phyloP scores from a whole-genome alignment of 2,888 invertebrate species.

The Colletes collaris region DNA sequence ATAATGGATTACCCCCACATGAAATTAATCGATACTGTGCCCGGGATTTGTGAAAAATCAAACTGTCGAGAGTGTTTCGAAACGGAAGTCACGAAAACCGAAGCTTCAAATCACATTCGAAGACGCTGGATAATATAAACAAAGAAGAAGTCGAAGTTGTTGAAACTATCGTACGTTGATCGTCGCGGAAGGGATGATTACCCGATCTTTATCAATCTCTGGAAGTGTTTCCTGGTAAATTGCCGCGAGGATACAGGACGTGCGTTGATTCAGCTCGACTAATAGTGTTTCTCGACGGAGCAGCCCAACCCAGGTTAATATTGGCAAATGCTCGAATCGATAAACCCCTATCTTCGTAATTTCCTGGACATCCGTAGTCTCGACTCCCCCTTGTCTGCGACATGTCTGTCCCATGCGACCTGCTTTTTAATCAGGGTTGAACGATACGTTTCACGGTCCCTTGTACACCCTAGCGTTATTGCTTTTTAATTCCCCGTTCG shows the following conservation, averaged over 20 bases:
- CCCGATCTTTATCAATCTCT: no score
- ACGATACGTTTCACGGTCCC: conserved; percentile 32
- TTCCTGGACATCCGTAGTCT: conserved; percentile 53
- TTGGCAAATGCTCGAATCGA: conserved; percentile 52
- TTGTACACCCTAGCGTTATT: conserved; percentile 2
- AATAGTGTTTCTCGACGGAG: conserved; percentile 32
- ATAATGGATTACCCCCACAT: no score
- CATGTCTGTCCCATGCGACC: conserved; percentile 36
- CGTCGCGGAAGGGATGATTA: no score
- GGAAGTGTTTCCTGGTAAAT: background rate
- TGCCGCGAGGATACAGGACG: background rate
- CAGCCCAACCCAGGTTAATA: conserved; percentile 32
- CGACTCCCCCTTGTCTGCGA: conserved; percentile 2
- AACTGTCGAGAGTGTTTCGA: no score
- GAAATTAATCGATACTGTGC: no score
- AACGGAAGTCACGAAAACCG: no score
- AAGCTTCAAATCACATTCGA: no score
- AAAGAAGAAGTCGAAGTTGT: no score
- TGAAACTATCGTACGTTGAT: no score
- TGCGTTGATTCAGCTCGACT: conserved; percentile 8
- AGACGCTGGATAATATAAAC: no score
- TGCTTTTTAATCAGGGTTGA: conserved; percentile 47
- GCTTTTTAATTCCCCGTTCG: conserved; percentile 23
- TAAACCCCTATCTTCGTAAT: conserved; percentile 56
- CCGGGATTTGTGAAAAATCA: no score